Evolutionary conservation across 1,140 invertebrate genomes (phyloP).

Genomic region (Tetranychus cinnabarinus): DNA sequence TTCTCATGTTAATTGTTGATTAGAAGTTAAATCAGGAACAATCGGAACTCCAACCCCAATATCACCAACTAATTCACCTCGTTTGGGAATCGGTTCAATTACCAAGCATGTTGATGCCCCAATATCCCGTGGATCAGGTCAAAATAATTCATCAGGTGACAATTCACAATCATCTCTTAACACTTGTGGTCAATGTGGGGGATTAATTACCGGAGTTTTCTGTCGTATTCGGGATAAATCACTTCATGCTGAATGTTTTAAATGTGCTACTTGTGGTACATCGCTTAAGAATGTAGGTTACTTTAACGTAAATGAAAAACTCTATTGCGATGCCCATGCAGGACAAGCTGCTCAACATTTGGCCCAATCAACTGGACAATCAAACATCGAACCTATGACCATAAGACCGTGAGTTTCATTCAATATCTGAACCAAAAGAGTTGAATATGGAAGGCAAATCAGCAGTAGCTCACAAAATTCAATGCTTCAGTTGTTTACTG

Average conservation of each 20-base stretch:
- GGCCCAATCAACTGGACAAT: not conserved
- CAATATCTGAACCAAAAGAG: not conserved
- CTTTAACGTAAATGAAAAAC: slow-evolving; percentile 80
- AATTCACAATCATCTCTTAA: slow-evolving; percentile 33
- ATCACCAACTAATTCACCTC: not conserved
- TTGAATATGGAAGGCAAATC: not conserved
- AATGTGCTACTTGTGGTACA: slow-evolving; percentile 77
- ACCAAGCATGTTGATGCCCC: slow-evolving; percentile 36
- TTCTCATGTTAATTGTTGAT: not conserved
- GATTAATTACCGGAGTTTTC: slow-evolving; percentile 70
- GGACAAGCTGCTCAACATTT: slow-evolving; percentile 49
- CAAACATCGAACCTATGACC: not conserved
- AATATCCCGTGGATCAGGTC: slow-evolving; percentile 27
- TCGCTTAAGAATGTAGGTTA: slow-evolving; percentile 85
- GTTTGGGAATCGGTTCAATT: not conserved
- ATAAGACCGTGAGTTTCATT: not conserved
- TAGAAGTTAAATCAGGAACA: not conserved
- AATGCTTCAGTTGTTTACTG: no score
- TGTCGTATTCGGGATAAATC: slow-evolving; percentile 49
- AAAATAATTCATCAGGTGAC: slow-evolving; percentile 17
- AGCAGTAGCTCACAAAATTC: no score
- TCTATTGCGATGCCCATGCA: slow-evolving; percentile 88
- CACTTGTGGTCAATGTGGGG: slow-evolving; percentile 73
- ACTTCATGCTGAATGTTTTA: slow-evolving; percentile 87
- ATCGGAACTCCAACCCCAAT: not conserved